phyloP scores from a whole-genome alignment of 2,888 invertebrate genomes.

The Micropterix aruncella region DNA sequence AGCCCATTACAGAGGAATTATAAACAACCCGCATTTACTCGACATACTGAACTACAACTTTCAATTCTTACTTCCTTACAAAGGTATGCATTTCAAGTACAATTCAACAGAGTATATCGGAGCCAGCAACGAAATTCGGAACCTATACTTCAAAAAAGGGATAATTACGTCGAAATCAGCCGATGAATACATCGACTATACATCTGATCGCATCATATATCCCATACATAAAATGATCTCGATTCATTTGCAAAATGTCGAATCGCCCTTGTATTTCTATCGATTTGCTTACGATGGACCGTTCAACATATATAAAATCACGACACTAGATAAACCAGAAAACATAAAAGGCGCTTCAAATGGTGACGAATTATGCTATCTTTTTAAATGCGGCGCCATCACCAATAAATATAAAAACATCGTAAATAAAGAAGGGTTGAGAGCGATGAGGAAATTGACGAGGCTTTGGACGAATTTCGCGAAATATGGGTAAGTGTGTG shows the following conservation, averaged over 20 bases:
- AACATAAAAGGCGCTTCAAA: slow-evolving; percentile 10
- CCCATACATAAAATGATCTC: slow-evolving; percentile 8
- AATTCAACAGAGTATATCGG: slow-evolving; percentile 7
- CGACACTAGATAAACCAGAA: slow-evolving; percentile 3
- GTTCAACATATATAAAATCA: slow-evolving; percentile 10
- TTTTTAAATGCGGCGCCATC: slow-evolving; percentile 10
- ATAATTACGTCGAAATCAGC: slow-evolving; percentile 5
- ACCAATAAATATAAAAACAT: slow-evolving; percentile 4
- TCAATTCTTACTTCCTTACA: slow-evolving; percentile 9
- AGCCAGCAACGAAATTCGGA: slow-evolving; percentile 7
- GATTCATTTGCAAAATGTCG: slow-evolving; percentile 5
- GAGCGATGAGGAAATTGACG: not conserved
- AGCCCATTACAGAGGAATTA: slow-evolving; percentile 6
- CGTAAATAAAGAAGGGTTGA: slow-evolving; percentile 2
- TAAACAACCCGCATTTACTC: slow-evolving; percentile 8
- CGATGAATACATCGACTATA: slow-evolving; percentile 9
- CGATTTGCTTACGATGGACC: slow-evolving; percentile 10
- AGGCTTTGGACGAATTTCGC: not conserved
- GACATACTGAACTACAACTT: slow-evolving; percentile 7
- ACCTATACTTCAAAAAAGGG: slow-evolving; percentile 10
- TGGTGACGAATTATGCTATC: slow-evolving; percentile 11
- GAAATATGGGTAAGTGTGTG: not conserved
- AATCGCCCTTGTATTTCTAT: slow-evolving; percentile 10
- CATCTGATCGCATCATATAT: slow-evolving; percentile 8
- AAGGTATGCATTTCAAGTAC: slow-evolving; percentile 8